Evolutionary conservation across 1,140 invertebrate species (phyloP).

Genomic region (Thalassaphorura encarpata): DNA sequence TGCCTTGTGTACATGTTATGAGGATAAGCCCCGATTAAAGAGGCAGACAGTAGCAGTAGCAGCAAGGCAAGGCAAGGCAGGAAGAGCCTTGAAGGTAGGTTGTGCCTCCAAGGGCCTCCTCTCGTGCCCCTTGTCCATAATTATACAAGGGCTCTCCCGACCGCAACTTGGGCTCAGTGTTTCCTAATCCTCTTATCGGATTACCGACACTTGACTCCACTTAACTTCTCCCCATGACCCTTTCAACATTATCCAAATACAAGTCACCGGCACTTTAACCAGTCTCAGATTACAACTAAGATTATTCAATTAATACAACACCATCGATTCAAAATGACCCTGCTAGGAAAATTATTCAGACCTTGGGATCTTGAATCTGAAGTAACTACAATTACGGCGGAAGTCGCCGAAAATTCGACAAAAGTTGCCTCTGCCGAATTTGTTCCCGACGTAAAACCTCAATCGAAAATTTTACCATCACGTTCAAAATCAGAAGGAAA

Average conservation of each 20-base stretch:
- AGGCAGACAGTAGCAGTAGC: too few species aligned
- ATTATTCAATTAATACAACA: neutral
- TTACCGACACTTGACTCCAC: constrained; percentile 16
- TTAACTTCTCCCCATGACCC: neutral
- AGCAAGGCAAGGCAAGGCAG: too few species aligned
- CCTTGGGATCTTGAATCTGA: constrained; percentile 29
- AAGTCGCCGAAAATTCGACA: neutral
- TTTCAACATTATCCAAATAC: neutral
- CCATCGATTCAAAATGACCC: constrained; percentile 25
- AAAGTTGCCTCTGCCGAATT: neutral
- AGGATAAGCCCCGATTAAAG: too few species aligned
- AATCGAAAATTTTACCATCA: too few species aligned
- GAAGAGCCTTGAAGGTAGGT: too few species aligned
- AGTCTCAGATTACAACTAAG: neutral
- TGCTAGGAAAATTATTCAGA: constrained; percentile 31
- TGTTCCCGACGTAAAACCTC: too few species aligned
- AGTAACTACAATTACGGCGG: neutral
- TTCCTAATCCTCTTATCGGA: constrained; percentile 31
- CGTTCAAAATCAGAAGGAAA: too few species aligned
- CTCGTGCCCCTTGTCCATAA: constrained; percentile 29
- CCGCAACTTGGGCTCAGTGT: neutral
- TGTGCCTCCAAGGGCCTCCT: constrained; percentile 27
- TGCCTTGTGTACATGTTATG: too few species aligned
- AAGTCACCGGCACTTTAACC: neutral
- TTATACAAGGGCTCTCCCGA: constrained; percentile 13